Percentiles rank a stretch among this genome's conserved stretches.
phyloP scores from a whole-genome alignment of 1,140 invertebrate species.

The Apolygus lucorum region DNA sequence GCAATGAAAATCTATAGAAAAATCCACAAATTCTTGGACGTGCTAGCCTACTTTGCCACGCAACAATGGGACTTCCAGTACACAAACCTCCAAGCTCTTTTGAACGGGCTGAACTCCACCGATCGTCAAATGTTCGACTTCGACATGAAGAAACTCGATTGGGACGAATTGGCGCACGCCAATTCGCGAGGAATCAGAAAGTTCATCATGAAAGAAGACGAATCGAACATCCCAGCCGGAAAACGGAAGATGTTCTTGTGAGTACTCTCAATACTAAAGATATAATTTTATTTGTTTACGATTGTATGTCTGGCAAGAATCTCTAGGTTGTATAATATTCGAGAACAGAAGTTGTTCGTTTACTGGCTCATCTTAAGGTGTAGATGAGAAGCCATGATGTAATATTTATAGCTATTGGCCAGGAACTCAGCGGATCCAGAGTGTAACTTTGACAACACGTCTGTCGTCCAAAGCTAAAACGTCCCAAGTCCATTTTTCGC shows the following conservation, averaged over 20 bases:
- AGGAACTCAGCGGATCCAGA: no score
- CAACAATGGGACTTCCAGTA: slow-evolving; percentile 62
- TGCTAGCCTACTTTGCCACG: slow-evolving; percentile 62
- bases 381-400: no score
- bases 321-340: no score
- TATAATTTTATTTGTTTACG: no score
- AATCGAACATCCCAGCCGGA: slow-evolving; percentile 46
- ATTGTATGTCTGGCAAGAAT: no score
- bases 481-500: no score
- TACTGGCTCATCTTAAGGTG: no score
- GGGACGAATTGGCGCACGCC: slow-evolving; percentile 48
- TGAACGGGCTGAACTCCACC: slow-evolving; percentile 46
- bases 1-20: slow-evolving; percentile 63
- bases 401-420: no score
- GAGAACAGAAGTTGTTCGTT: no score
- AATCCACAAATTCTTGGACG: slow-evolving; percentile 59
- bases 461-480: no score
- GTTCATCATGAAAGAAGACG: slow-evolving; percentile 53
- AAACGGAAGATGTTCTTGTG: slow-evolving; percentile 35
- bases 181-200: slow-evolving; percentile 50
- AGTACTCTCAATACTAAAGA: no score
- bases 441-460: no score
- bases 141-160: slow-evolving; percentile 53
- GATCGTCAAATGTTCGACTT: slow-evolving; percentile 60
- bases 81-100: slow-evolving; percentile 52